Conservation (phyloP, 2,113 vertebrate species). For the Dasyurus viverrinus region DNA sequence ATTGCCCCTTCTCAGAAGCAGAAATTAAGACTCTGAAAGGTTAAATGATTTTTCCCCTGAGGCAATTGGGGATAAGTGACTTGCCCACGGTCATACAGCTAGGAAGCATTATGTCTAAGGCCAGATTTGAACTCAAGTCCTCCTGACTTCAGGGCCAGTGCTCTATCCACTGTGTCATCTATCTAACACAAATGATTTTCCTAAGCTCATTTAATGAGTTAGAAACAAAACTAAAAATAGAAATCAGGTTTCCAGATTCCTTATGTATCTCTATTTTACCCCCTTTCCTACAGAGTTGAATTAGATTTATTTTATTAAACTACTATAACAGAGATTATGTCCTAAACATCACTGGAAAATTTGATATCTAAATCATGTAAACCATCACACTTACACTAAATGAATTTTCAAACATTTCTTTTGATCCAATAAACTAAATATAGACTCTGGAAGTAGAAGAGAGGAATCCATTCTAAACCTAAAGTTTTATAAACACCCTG, state of each 20-base stretch:
- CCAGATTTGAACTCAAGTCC: too few species aligned
- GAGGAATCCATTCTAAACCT: slow-evolving; percentile 15
- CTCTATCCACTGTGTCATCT: too few species aligned
- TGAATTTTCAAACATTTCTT: slow-evolving; percentile 5
- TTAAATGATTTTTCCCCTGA: slow-evolving; percentile 46
- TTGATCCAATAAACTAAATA: slow-evolving; percentile 35
- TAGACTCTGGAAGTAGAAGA: background rate
- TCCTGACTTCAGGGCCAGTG: too few species aligned
- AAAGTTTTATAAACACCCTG: background rate
- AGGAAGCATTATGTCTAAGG: too few species aligned
- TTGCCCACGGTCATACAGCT: too few species aligned
- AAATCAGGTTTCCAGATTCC: slow-evolving; percentile 44
- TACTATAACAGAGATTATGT: background rate
- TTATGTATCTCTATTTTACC: slow-evolving; percentile 58
- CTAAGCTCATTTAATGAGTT: slow-evolving; percentile 67
- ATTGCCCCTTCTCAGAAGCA: slow-evolving; percentile 34
- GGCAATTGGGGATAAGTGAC: too few species aligned
- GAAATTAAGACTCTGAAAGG: slow-evolving; percentile 53
- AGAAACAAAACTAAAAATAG: slow-evolving; percentile 69
- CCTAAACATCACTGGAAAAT: background rate
- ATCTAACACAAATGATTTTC: slow-evolving; percentile 30
- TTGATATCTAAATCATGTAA: background rate
- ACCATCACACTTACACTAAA: background rate
- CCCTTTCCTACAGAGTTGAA: slow-evolving; percentile 14
- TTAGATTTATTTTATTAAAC: slow-evolving; percentile 45